A percentile compares a stretch with the other conserved stretches of the same genome.
Conservation (phyloP, 2,888 invertebrate species). For the Hydrotaea cyrtoneurina region DNA sequence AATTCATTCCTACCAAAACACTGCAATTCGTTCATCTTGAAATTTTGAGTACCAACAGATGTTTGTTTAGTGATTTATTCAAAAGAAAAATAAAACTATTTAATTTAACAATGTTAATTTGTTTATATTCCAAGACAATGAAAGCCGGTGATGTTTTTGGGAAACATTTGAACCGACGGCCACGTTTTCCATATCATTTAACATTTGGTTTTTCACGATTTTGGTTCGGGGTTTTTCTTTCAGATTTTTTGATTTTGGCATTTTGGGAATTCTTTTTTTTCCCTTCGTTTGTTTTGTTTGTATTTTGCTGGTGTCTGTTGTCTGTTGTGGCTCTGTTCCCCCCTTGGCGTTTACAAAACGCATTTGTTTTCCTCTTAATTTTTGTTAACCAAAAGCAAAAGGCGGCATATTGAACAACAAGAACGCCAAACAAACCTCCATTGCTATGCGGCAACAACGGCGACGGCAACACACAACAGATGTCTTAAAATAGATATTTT, state of each 20-base stretch:
- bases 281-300: background rate
- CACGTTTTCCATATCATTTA: constrained; percentile 1
- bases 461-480: background rate
- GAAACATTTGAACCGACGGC: constrained; percentile 9
- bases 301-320: background rate
- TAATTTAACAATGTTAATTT: too few species aligned
- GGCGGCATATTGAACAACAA: background rate
- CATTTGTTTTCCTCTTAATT: background rate
- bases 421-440: background rate
- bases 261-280: background rate
- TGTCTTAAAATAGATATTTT: constrained; percentile 37
- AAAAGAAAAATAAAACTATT: too few species aligned
- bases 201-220: constrained; percentile 13
- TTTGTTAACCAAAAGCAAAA: background rate
- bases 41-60: background rate
- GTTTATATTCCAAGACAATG: background rate
- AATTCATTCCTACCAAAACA: too few species aligned
- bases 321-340: background rate
- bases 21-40: too few species aligned
- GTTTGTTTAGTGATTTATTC: too few species aligned
- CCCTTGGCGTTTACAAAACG: background rate
- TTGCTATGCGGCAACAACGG: background rate
- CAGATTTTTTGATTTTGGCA: background rate
- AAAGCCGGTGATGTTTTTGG: background rate
- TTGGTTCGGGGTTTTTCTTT: background rate